Evolutionary conservation across 2,113 vertebrate species (phyloP).

Genomic region (Clupea harengus): DNA sequence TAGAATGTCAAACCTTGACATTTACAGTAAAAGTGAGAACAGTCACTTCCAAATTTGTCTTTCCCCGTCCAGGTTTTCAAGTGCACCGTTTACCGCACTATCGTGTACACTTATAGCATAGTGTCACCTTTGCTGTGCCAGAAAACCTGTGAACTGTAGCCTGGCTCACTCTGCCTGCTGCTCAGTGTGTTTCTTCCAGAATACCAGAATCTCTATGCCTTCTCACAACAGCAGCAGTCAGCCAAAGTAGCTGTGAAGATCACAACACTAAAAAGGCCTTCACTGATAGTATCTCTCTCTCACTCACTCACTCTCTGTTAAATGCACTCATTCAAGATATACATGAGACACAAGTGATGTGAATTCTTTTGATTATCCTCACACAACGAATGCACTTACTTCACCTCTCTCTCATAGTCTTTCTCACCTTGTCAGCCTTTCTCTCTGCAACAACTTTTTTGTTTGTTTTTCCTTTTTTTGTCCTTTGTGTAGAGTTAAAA

Average conservation of each 20-base stretch:
- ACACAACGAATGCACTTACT: constrained; percentile 5
- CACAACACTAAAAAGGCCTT: neutral
- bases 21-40: no score
- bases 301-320: constrained; percentile 26
- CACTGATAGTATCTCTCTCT: constrained; percentile 25
- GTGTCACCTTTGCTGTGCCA: neutral
- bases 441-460: constrained; percentile 17
- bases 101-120: neutral
- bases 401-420: neutral
- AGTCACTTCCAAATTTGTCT: neutral
- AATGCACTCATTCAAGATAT: neutral
- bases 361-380: neutral
- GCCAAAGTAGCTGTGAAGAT: neutral
- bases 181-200: neutral
- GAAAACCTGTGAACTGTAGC: neutral
- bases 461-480: constrained; percentile 33
- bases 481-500: constrained; percentile 26
- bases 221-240: constrained; percentile 14
- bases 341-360: neutral
- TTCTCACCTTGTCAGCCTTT: constrained; percentile 32
- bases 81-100: neutral
- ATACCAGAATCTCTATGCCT: constrained; percentile 42
- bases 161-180: neutral
- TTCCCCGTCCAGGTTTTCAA: neutral
- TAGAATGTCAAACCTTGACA: neutral